Conservation (phyloP, 2,888 invertebrate species). For the Incurvaria masculella region DNA sequence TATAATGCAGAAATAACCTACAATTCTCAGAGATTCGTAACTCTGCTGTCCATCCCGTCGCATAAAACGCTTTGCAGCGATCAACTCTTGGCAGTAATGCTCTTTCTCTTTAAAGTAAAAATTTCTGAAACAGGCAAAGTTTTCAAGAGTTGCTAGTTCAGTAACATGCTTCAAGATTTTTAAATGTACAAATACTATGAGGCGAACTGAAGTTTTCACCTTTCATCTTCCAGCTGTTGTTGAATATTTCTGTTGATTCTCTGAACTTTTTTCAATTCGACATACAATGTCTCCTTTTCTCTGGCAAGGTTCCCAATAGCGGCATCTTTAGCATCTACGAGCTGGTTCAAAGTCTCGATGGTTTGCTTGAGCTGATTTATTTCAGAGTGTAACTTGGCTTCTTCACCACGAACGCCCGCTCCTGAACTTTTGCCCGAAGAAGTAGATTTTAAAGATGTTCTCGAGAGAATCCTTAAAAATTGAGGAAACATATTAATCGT, state of each 20-base stretch:
- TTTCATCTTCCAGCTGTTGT: constrained; percentile 54
- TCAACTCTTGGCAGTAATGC: constrained; percentile 42
- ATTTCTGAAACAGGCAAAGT: constrained; percentile 20
- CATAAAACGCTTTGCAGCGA: background rate
- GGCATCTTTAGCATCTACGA: constrained; percentile 42
- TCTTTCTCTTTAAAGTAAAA: constrained; percentile 55
- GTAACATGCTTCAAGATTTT: background rate
- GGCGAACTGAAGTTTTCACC: constrained; percentile 18
- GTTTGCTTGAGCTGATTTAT: constrained; percentile 39
- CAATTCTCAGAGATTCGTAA: background rate
- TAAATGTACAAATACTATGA: background rate
- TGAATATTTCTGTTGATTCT: constrained; percentile 42
- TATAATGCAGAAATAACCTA: too few relatives aligned
- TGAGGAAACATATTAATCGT: constrained; percentile 15
- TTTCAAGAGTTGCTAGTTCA: background rate
- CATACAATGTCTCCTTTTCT: constrained; percentile 49
- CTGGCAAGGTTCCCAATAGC: constrained; percentile 41
- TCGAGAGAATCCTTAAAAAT: constrained; percentile 28
- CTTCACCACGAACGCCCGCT: constrained; percentile 20
- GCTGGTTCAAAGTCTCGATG: constrained; percentile 37
- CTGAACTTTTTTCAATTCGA: constrained; percentile 45
- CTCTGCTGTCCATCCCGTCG: background rate
- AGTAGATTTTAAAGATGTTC: constrained; percentile 23
- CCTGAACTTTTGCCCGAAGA: constrained; percentile 19
- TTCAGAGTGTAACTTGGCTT: constrained; percentile 30